Conservation (phyloP, 2,113 vertebrate genomes). For the Stomatorhinus ivindoensis region DNA sequence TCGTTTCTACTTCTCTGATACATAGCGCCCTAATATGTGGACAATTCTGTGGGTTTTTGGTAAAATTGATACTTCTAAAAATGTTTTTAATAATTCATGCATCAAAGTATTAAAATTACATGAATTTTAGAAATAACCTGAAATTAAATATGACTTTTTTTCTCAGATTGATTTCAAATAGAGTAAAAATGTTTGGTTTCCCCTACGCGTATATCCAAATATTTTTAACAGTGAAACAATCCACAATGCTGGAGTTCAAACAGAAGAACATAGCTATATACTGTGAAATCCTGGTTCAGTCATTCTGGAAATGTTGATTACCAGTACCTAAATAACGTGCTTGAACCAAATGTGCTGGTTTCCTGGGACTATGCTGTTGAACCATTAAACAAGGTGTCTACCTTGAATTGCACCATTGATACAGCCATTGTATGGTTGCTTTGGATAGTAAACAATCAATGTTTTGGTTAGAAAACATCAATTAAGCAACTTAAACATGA, state of each 20-base stretch:
- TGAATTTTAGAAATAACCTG: background rate
- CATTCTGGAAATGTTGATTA: background rate
- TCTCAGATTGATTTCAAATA: background rate
- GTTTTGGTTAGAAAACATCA: too few species aligned
- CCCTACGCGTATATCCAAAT: background rate
- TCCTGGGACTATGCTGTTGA: background rate
- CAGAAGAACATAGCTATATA: background rate
- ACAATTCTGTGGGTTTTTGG: background rate
- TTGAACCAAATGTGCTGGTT: background rate
- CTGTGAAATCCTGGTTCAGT: background rate
- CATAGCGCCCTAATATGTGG: background rate
- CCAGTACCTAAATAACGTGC: background rate
- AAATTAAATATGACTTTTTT: background rate
- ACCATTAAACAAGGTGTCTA: background rate
- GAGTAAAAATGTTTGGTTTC: background rate
- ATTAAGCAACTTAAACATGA: background rate
- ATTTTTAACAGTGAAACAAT: background rate
- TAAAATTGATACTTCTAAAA: background rate
- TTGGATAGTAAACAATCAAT: too few species aligned
- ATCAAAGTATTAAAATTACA: background rate
- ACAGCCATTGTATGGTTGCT: background rate
- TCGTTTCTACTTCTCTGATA: background rate
- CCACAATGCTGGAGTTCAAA: background rate
- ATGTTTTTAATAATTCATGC: background rate
- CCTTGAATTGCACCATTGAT: background rate